Percentiles rank a stretch among this genome's conserved stretches.
phyloP scores from a whole-genome alignment of 1,140 invertebrate species.

The Conus ventricosus region DNA sequence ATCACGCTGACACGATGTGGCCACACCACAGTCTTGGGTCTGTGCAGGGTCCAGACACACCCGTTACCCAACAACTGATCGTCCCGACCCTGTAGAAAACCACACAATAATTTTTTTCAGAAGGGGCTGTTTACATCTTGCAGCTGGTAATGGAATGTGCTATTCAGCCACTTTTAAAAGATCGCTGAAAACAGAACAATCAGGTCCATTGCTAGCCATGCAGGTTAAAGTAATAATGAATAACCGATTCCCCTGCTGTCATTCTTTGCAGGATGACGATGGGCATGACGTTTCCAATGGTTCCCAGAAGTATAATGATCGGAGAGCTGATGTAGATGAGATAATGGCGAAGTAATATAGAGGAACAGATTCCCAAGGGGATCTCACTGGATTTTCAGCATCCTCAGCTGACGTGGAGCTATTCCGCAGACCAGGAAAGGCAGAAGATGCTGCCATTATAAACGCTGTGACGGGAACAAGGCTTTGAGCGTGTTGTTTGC shows the following conservation, averaged over 20 bases:
- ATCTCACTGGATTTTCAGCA: not conserved
- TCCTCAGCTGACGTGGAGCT: not conserved
- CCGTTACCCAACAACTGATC: not conserved
- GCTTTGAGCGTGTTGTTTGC: too few species aligned
- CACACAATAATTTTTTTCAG: not conserved
- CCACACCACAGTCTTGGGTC: conserved; percentile 15
- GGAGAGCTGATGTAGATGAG: not conserved
- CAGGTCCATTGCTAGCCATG: conserved; percentile 4
- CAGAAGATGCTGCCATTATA: not conserved
- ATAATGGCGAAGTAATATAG: not conserved
- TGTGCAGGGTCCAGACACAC: not conserved
- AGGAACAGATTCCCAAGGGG: not conserved
- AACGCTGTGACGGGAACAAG: too few species aligned
- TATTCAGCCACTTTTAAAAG: not conserved
- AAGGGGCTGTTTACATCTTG: too few species aligned
- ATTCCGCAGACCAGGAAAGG: not conserved
- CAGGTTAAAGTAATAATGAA: not conserved
- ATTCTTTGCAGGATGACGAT: conserved; percentile 19
- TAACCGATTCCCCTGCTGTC: not conserved
- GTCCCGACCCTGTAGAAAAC: not conserved
- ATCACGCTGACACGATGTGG: conserved; percentile 3
- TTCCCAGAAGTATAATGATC: conserved; percentile 1
- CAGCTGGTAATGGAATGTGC: not conserved
- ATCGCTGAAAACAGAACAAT: not conserved
- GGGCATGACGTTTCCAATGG: conserved; percentile 20